phyloP scores from a whole-genome alignment of 2,888 invertebrate genomes.

The Sipha maydis region DNA sequence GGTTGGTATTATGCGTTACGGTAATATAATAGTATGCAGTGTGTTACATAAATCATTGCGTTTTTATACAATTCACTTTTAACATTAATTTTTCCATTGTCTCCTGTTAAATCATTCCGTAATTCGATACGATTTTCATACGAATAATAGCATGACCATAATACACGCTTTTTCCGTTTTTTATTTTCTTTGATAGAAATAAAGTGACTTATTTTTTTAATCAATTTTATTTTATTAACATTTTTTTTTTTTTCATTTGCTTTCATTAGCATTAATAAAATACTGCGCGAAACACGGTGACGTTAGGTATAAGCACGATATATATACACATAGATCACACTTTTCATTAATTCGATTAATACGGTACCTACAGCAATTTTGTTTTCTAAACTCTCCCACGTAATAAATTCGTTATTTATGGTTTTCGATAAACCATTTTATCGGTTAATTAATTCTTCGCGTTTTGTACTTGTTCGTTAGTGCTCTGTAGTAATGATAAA shows the following conservation, averaged over 20 bases:
- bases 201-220: not conserved
- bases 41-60: not conserved
- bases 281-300: not conserved
- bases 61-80: not conserved
- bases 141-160: not conserved
- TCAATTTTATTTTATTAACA: not conserved
- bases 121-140: not conserved
- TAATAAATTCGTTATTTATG: not conserved
- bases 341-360: not conserved
- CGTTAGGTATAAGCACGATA: not conserved
- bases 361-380: not conserved
- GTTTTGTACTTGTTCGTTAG: not conserved
- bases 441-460: conserved; percentile 1
- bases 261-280: not conserved
- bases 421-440: not conserved
- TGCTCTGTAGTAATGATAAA: not conserved
- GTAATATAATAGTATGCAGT: not conserved
- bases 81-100: not conserved
- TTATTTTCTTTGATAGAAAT: not conserved
- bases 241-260: not conserved
- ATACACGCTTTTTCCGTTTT: not conserved
- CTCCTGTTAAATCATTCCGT: not conserved
- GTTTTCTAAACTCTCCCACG: not conserved
- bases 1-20: not conserved
- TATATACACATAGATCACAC: not conserved